phyloP scores from a whole-genome alignment of 2,113 vertebrate species.

The Lagenorhynchus albirostris region DNA sequence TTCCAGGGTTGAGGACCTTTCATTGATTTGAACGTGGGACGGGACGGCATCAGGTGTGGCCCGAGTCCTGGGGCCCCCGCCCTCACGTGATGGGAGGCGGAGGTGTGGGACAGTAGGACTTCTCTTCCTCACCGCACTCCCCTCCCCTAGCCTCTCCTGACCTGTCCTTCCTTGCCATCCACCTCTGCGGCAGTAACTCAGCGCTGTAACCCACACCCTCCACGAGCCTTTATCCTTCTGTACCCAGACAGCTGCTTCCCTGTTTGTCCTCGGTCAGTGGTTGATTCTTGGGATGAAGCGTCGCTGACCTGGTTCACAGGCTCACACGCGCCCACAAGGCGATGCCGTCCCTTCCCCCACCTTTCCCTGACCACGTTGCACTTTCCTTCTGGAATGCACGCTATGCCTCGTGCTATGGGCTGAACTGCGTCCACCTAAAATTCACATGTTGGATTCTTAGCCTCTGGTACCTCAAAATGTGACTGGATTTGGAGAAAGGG shows the following conservation, averaged over 20 bases:
- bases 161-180: neutral
- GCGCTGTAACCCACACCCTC: neutral
- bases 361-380: fast-evolving
- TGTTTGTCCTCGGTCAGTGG: fast-evolving
- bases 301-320: neutral
- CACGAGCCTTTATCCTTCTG: fast-evolving
- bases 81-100: fast-evolving
- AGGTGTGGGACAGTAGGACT: neutral
- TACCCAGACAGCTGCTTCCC: fast-evolving
- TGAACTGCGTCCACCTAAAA: neutral
- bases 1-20: fast-evolving
- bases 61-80: fast-evolving
- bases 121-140: neutral
- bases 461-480: neutral
- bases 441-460: neutral
- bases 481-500: neutral
- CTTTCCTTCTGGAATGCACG: too few species aligned
- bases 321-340: neutral
- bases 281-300: fast-evolving
- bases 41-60: too few species aligned
- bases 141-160: too few species aligned
- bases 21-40: fast-evolving
- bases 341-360: fast-evolving
- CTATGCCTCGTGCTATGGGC: fast-evolving
- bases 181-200: fast-evolving